Conservation (phyloP, 2,888 invertebrate genomes). For the Anagyrus pseudococci region DNA sequence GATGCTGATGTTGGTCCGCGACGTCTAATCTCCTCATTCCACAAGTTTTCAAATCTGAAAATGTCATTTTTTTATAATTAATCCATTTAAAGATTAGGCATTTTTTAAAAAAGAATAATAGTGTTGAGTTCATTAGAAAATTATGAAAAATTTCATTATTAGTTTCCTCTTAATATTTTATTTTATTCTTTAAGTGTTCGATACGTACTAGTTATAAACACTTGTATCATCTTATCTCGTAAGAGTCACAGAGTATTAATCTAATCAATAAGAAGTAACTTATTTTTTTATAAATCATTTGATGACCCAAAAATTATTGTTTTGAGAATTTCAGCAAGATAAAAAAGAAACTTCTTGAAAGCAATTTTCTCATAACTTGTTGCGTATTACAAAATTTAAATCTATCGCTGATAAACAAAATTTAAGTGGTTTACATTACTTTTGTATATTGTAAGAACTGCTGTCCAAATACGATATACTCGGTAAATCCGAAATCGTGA, state of each 20-base stretch:
- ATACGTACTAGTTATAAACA: neutral
- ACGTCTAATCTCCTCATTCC: constrained; percentile 64
- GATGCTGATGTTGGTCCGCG: constrained; percentile 62
- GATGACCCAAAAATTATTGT: neutral
- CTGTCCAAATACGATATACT: constrained; percentile 62
- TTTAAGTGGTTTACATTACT: constrained; percentile 55
- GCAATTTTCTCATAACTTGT: no score
- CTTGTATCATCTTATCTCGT: neutral
- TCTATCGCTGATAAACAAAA: no score
- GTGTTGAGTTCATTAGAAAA: no score
- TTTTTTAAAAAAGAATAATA: neutral
- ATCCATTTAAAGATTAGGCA: neutral
- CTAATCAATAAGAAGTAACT: neutral
- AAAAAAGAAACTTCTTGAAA: no score
- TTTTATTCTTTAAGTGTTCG: no score
- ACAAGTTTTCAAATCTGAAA: constrained; percentile 63
- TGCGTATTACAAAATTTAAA: no score
- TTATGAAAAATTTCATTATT: no score
- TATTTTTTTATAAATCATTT: neutral
- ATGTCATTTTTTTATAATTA: constrained; percentile 3
- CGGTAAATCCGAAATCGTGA: constrained; percentile 58
- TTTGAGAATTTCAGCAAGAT: no score
- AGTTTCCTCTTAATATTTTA: no score
- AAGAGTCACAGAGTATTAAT: neutral
- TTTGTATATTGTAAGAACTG: constrained; percentile 63